Evolutionary conservation across 1,140 invertebrate species (phyloP).

Genomic region (Drosophila pallidifrons): DNA sequence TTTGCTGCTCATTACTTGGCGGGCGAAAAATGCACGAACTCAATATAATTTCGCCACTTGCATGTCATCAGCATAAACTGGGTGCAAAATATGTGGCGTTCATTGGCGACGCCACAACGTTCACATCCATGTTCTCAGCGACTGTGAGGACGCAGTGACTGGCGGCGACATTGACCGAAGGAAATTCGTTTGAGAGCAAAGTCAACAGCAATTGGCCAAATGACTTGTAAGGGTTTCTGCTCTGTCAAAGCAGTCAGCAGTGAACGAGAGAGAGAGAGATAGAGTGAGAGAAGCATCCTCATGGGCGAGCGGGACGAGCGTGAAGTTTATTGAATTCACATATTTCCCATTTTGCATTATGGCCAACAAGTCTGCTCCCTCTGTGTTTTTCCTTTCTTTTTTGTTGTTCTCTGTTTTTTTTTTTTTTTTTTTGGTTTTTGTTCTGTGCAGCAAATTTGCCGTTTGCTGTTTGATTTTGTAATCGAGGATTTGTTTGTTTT

Average conservation of each 20-base stretch:
- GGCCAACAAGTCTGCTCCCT: conserved; percentile 71
- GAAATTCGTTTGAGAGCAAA: conserved; percentile 73
- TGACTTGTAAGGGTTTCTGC: conserved; percentile 61
- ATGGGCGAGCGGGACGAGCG: conserved; percentile 19
- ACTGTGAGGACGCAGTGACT: neutral
- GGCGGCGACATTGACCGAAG: conserved; percentile 30
- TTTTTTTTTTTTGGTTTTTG: no score
- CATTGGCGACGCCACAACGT: conserved; percentile 29
- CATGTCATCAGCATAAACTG: conserved; percentile 83
- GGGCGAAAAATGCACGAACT: conserved; percentile 51
- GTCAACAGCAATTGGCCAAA: conserved; percentile 83
- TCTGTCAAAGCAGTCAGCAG: neutral
- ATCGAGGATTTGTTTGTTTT: conserved; percentile 81
- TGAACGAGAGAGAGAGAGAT: neutral
- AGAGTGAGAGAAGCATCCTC: neutral
- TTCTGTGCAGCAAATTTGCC: conserved; percentile 29
- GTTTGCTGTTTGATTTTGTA: conserved; percentile 75
- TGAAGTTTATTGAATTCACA: conserved; percentile 79
- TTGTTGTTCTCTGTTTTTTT: conserved; percentile 35
- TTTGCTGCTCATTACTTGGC: conserved; percentile 75
- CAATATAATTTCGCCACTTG: conserved; percentile 79
- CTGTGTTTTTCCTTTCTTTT: conserved; percentile 35
- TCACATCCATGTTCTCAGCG: neutral
- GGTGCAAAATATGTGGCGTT: conserved; percentile 78
- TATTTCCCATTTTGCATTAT: conserved; percentile 82